These are phyloP conservation scores for Geophilus truncorum DNA, from an alignment of 2,888 invertebrate species.

Conservation along the genomic window DNA sequence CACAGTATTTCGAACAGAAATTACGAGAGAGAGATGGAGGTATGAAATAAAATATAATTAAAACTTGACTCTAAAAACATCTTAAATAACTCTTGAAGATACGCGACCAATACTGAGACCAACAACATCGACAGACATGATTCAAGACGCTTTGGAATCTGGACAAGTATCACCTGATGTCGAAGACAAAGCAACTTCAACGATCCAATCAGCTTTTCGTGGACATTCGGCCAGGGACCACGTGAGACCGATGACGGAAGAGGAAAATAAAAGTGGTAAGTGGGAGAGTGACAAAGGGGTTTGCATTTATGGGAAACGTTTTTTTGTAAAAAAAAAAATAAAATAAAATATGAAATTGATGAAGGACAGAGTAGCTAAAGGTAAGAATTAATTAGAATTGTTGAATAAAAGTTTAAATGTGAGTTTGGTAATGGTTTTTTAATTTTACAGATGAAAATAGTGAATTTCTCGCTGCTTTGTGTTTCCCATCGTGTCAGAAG, in stretches of 20 bases:
- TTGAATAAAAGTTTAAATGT: not conserved
- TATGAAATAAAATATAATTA: not conserved
- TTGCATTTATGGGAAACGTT: too few relatives aligned
- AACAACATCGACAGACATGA: not conserved
- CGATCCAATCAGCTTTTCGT: constrained; percentile 12
- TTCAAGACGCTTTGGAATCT: not conserved
- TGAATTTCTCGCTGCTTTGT: not conserved
- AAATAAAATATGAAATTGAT: not conserved
- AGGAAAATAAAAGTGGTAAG: not conserved
- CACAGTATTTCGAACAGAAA: constrained; percentile 31
- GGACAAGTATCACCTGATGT: not conserved
- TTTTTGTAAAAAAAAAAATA: too few relatives aligned
- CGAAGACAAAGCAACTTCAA: not conserved
- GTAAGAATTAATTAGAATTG: not conserved
- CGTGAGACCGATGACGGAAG: not conserved
- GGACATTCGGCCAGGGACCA: not conserved
- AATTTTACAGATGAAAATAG: not conserved
- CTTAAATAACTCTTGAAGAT: too few relatives aligned
- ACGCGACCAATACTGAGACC: not conserved
- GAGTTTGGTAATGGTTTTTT: not conserved
- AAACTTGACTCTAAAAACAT: too few relatives aligned
- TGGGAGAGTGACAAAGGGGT: not conserved
- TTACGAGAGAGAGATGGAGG: constrained; percentile 6
- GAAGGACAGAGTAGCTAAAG: not conserved
- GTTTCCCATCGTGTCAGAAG: not conserved